phyloP scores from a whole-genome alignment of 2,888 invertebrate species.

The Pristionchus arcanus region DNA sequence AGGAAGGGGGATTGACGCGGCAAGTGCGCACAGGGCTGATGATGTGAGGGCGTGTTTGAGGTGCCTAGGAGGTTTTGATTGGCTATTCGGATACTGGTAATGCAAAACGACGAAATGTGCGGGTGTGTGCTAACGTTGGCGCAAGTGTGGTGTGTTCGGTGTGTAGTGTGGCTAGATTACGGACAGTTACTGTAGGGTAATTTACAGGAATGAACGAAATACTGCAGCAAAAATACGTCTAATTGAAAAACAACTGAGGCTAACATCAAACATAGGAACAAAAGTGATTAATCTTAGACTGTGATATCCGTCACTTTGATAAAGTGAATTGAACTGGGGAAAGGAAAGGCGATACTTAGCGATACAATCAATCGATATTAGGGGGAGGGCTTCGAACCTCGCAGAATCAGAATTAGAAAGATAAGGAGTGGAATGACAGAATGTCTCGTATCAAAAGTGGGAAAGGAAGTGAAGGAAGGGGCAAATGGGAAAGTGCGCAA shows the following conservation, averaged over 20 bases:
- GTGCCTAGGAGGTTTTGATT: conserved; percentile 4
- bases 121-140: neutral
- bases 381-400: neutral
- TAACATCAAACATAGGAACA: neutral
- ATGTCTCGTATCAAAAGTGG: conserved; percentile 24
- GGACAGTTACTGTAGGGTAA: neutral
- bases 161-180: conserved; percentile 42
- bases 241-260: neutral
- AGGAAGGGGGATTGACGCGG: conserved; percentile 28
- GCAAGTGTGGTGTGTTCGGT: neutral
- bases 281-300: neutral
- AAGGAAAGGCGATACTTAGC: conserved; percentile 27
- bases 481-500: neutral
- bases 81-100: neutral
- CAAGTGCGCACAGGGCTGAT: conserved; percentile 44
- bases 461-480: neutral
- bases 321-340: conserved; percentile 34
- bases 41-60: conserved; percentile 33
- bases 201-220: neutral
- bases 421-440: conserved; percentile 37
- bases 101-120: conserved; percentile 5
- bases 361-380: conserved; percentile 44
- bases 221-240: neutral
- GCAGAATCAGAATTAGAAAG: conserved; percentile 4
- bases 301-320: conserved; percentile 33